Base-by-base conservation (phyloP, 2,797 vertebrate genomes). In the Lacerta viridis region DNA sequence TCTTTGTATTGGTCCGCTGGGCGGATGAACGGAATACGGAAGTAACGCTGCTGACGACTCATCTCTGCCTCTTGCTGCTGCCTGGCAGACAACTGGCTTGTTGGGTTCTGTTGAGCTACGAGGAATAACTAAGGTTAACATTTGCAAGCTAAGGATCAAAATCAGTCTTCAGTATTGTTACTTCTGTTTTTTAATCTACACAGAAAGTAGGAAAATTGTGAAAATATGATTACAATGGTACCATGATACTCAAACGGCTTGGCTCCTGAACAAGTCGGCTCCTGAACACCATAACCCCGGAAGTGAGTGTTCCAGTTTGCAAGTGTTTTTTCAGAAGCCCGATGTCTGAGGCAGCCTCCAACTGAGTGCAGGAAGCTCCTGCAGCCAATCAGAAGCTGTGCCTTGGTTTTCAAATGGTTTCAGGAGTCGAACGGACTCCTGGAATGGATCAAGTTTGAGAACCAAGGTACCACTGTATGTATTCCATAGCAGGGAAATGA, bases 21-120 rank as follows among this genome's bases (percentile, higher is more conserved):
- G 1, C 99, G 98, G 94, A 99, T 98, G 96, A 99, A 99, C 0
- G 99, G 99, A 93, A 99, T 99, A 46, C 99, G 98, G 96, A 99
- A 99, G 94, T 98, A 99, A 13, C 99, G 98, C 92, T 99, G 99
- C 68, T 98, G 98, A 0, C 98, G 96, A 96, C 98, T 99, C 94
- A 97, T 96, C 74, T 98, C 97, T 17, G 97, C 96, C 95, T 99
- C 98, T 36, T 98, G 97, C 43, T 98, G 98, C 83, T 98, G 98
- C 83, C 97, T 97, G 43, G 97, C 96, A 4, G 97, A 97, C 0
- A 98, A 94, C 89, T 98, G 98, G 7, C 97, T 93, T 2, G 97
- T 90, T 0, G 96, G 94, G 90, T 98, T 98, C 97, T 98, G 98
- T 93, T 98, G 98, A 92, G 98, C 99, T 99, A 82, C 87, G 69